Conservation (phyloP, 2,888 invertebrate species). For the Tetranychus piercei region DNA sequence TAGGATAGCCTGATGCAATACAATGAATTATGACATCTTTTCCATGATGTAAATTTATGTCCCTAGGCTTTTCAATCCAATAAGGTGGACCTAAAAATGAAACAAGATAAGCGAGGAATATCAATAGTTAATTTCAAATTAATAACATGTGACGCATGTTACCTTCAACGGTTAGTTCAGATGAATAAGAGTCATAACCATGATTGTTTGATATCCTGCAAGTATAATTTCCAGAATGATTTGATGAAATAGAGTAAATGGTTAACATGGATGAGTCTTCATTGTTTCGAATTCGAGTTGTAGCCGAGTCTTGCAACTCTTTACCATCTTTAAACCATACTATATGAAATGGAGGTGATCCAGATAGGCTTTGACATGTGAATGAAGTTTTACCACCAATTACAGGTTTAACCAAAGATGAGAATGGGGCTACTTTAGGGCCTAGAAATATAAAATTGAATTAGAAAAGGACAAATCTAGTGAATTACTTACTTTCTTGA, state of each 20-base stretch:
- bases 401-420: neutral
- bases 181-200: neutral
- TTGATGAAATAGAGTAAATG: conserved; percentile 23
- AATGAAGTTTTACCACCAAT: neutral
- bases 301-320: neutral
- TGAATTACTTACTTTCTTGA: neutral
- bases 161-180: neutral
- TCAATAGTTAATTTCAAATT: neutral
- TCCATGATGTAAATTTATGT: neutral
- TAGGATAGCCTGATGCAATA: neutral
- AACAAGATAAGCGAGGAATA: neutral
- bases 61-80: neutral
- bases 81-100: neutral
- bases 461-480: neutral
- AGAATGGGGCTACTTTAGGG: neutral
- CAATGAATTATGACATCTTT: neutral
- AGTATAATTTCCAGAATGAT: conserved; percentile 27
- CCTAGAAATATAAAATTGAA: neutral
- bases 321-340: conserved; percentile 32
- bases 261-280: conserved; percentile 25
- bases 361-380: neutral
- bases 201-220: conserved; percentile 22
- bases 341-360: conserved; percentile 10
- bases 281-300: conserved; percentile 22
- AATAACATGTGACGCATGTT: neutral